Base-by-base conservation (phyloP, 2,888 invertebrate species). In the Cheilosia impressa region DNA sequence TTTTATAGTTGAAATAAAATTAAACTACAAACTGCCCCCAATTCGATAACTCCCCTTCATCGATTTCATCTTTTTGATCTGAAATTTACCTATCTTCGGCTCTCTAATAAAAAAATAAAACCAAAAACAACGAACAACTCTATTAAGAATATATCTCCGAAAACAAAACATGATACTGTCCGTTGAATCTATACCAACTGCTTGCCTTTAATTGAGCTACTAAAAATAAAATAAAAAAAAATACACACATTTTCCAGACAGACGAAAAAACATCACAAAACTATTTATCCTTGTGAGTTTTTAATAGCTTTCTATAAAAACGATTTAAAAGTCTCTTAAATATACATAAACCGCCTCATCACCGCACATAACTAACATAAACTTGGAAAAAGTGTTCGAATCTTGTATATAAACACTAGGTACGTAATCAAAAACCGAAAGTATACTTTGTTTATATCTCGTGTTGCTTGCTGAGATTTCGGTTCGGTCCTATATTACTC, bases 271-370 rank as follows among this genome's bases (percentile, higher is more conserved):
- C 7, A 17, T 41, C 24, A 53, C 31, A 13, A 45, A 73, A 65
- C 66, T 60, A 60, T 62, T 55, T 78, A 78, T 53, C 58, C 47
- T 50, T 69, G 78, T 63, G 55, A 68, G 68, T 68, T 73, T 60
- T 69, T 69, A 75, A 84, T 71, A 53, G 68, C 52, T 27, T 63
- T 79, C 68, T 69, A 69, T 84, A 79, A 79, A 78, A 55, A 41
- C 55, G 63, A 60, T 79, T 84, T 65, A 73, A 78, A 78, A 73
- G 73, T 78, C 78, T 83, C 73, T 79, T 75, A 79, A 84, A 75
- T 65, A 69, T 41, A 69, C 73, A 78, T 83, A 57, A 79, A 84
- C 79, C 63, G 62, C 63, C 69, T 71, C 78, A 78, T 78, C 78
- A 71, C 78, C 69, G 69, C 78, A 78, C 19, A 19, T 53, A 71